Conservation (phyloP, 2,113 vertebrate species). For the Nestor notabilis region DNA sequence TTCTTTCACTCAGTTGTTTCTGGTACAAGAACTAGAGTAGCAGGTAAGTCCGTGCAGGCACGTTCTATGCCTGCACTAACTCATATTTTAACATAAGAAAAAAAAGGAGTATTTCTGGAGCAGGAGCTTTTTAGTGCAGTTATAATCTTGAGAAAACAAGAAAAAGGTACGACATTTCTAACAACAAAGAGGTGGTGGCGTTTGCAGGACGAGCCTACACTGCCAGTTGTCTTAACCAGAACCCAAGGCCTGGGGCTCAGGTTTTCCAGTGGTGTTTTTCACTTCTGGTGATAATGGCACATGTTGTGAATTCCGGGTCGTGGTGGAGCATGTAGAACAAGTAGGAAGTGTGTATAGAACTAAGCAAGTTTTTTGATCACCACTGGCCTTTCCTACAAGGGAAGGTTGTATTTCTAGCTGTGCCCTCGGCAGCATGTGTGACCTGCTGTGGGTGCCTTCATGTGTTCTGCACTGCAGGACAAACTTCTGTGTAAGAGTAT, state of each 20-base stretch:
- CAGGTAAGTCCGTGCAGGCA: background rate
- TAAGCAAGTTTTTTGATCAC: background rate
- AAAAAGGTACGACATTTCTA: background rate
- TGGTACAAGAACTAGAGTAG: background rate
- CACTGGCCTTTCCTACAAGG: background rate
- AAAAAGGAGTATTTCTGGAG: background rate
- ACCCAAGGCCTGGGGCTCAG: background rate
- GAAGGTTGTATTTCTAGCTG: rapidly evolving
- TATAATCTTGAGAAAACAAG: background rate
- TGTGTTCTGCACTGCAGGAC: background rate
- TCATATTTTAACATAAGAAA: background rate
- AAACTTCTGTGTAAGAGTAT: too few relatives aligned
- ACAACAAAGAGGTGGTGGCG: background rate
- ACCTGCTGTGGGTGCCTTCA: background rate
- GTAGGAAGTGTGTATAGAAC: background rate
- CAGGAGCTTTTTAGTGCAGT: background rate
- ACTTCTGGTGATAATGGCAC: background rate
- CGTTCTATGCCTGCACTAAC: background rate
- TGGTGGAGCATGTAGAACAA: background rate
- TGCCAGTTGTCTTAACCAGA: background rate
- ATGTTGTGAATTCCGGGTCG: background rate
- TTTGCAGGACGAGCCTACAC: background rate
- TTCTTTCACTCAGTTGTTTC: background rate
- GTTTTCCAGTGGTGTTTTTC: background rate
- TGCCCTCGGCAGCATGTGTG: rapidly evolving